Evolutionary conservation across 2,888 invertebrate species (phyloP).

Genomic region (Metellina segmentata): DNA sequence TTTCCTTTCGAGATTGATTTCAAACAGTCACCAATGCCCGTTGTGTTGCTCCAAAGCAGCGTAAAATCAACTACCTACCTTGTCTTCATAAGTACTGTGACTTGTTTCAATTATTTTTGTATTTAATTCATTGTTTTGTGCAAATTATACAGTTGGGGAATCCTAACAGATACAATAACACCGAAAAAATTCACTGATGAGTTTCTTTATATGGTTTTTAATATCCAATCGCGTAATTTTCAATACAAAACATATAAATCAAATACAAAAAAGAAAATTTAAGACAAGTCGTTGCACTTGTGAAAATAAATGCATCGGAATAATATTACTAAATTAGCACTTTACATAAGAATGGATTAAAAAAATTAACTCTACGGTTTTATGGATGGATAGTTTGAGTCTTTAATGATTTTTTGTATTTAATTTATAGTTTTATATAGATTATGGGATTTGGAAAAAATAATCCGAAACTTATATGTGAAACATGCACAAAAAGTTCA

Average conservation of each 20-base stretch:
- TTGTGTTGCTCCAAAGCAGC: too few species aligned
- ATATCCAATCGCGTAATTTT: neutral
- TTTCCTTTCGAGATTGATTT: neutral
- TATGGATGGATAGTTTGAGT: too few species aligned
- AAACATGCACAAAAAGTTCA: conserved; percentile 14
- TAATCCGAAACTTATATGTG: neutral
- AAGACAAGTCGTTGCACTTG: too few species aligned
- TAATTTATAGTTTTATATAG: neutral
- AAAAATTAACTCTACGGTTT: too few species aligned
- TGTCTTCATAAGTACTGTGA: too few species aligned
- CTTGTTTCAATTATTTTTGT: neutral
- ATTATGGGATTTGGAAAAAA: neutral
- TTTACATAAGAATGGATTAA: too few species aligned
- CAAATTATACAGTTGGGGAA: neutral
- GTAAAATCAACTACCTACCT: too few species aligned
- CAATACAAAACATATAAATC: too few species aligned
- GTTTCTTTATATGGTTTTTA: neutral
- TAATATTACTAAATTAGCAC: too few species aligned
- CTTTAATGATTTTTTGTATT: neutral
- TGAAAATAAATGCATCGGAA: too few species aligned
- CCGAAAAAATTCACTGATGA: conserved; percentile 1
- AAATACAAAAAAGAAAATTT: too few species aligned
- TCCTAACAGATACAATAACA: neutral
- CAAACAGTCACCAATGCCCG: too few species aligned
- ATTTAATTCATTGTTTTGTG: neutral